phyloP scores from a whole-genome alignment of 2,797 vertebrate species.

The Amphiprion clarkii region DNA sequence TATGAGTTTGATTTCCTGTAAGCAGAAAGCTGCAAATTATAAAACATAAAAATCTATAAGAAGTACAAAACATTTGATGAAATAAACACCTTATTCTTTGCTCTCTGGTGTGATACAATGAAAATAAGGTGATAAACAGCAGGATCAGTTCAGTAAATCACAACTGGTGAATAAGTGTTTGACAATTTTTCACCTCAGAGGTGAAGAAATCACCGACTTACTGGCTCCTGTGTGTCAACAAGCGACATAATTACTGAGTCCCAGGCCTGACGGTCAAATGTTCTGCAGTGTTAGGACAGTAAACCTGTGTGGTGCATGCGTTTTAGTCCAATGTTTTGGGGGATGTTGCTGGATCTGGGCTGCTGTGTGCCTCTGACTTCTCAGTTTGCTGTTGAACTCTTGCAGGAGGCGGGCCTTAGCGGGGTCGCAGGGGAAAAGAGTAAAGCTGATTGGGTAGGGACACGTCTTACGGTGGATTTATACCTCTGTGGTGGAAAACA shows the following conservation, averaged over 20 bases:
- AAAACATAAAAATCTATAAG: background rate
- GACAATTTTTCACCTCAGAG: conserved; percentile 28
- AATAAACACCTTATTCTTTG: conserved; percentile 28
- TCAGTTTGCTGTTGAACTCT: conserved; percentile 87
- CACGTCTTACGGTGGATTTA: conserved; percentile 83
- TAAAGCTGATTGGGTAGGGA: conserved; percentile 88
- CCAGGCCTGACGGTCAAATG: conserved; percentile 43
- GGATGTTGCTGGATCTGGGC: conserved; percentile 73
- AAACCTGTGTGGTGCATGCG: conserved; percentile 66
- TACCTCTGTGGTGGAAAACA: conserved; percentile 78
- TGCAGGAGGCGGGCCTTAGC: conserved; percentile 87
- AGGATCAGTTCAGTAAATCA: conserved; percentile 9
- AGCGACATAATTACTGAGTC: conserved; percentile 46
- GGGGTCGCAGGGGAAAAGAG: conserved; percentile 84
- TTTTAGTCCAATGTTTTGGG: conserved; percentile 68
- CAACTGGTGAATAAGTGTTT: conserved; percentile 11
- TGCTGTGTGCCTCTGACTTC: conserved; percentile 83
- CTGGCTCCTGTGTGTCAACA: conserved; percentile 39
- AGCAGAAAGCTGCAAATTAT: background rate
- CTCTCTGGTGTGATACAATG: conserved; percentile 2
- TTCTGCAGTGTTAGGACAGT: conserved; percentile 5
- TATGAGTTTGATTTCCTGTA: background rate
- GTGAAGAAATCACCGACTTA: conserved; percentile 23
- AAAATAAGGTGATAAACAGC: background rate
- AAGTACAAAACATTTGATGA: conserved; percentile 7